Percentiles rank a stretch among this genome's conserved stretches.
phyloP scores from a whole-genome alignment of 2,113 vertebrate genomes.

The Ptilorrhoa leucosticta region DNA sequence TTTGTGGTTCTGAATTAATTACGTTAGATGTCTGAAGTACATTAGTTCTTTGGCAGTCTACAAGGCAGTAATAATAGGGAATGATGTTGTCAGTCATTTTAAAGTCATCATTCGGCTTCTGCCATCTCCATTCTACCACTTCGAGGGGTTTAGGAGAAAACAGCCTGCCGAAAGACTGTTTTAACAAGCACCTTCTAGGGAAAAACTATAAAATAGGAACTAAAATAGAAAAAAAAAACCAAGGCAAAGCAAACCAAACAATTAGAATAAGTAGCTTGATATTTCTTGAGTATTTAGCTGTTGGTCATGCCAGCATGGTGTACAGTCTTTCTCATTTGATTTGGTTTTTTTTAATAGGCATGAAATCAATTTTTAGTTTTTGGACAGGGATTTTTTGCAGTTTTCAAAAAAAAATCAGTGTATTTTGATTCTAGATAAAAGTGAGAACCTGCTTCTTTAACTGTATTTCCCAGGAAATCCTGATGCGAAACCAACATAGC shows the following conservation, averaged over 20 bases:
- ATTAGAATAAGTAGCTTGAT: constrained; percentile 26
- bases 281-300: constrained; percentile 6
- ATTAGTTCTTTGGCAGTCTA: constrained; percentile 71
- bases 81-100: constrained; percentile 75
- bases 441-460: not conserved
- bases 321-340: not conserved
- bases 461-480: not conserved
- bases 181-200: constrained; percentile 44
- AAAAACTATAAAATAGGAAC: constrained; percentile 40
- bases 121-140: constrained; percentile 58
- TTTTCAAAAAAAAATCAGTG: not conserved
- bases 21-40: constrained; percentile 66
- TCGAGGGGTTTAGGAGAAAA: constrained; percentile 16
- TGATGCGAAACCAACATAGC: not conserved
- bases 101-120: constrained; percentile 60
- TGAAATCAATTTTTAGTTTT: not conserved
- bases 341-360: no score
- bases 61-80: constrained; percentile 66
- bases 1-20: constrained; percentile 75
- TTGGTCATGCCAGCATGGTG: not conserved
- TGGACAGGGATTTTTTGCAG: not conserved
- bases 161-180: constrained; percentile 14
- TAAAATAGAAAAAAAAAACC: not conserved
- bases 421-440: not conserved
- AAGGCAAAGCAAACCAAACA: not conserved